Evolutionary conservation across 1,140 invertebrate genomes (phyloP).

Genomic region (Drosophila sucinea): DNA sequence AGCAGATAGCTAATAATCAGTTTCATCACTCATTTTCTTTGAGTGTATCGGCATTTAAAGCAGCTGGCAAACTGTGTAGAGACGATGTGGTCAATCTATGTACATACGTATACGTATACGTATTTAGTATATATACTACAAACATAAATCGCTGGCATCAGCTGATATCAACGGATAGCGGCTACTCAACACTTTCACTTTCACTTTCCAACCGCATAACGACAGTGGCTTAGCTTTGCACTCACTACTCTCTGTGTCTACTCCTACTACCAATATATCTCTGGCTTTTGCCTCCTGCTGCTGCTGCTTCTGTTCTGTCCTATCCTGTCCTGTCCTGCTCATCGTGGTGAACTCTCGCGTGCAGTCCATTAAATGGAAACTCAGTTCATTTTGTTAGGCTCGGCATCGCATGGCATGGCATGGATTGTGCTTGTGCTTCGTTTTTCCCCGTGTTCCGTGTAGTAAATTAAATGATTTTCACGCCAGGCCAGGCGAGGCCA

Average conservation of each 20-base stretch:
- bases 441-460: constrained; percentile 22
- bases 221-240: constrained; percentile 53
- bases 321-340: constrained; percentile 4
- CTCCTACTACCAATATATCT: neutral
- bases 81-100: constrained; percentile 10
- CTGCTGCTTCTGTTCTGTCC: neutral
- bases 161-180: constrained; percentile 33
- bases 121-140: neutral
- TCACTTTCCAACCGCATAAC: constrained; percentile 61
- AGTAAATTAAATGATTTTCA: constrained; percentile 82
- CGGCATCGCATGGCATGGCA: constrained; percentile 1
- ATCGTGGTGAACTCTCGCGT: constrained; percentile 34
- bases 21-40: neutral
- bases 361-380: constrained; percentile 78
- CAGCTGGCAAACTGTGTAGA: neutral
- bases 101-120: constrained; percentile 3
- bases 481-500: constrained; percentile 32
- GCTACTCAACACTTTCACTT: constrained; percentile 48
- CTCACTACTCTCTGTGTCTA: neutral
- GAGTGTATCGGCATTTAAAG: constrained; percentile 2
- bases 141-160: constrained; percentile 53
- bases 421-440: constrained; percentile 13
- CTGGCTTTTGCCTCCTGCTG: neutral
- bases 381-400: constrained; percentile 70
- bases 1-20: no score